phyloP scores from a whole-genome alignment of 2,113 vertebrate genomes.

The Muntiacus muntjak region DNA sequence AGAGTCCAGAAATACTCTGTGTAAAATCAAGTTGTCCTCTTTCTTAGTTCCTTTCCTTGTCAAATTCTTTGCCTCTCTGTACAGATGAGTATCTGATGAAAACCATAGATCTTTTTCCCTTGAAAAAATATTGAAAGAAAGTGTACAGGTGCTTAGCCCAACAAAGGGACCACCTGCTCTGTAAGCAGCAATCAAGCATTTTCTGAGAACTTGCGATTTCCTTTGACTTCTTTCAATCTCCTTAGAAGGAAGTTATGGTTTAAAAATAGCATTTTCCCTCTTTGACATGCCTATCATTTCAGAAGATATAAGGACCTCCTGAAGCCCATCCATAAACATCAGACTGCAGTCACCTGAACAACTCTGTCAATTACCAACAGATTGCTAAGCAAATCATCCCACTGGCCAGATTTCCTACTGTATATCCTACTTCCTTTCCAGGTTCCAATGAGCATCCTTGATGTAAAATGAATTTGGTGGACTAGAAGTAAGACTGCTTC shows the following conservation, averaged over 20 bases:
- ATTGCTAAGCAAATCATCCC: background rate
- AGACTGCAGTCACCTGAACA: background rate
- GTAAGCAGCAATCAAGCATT: background rate
- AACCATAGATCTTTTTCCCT: background rate
- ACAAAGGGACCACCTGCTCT: background rate
- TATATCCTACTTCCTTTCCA: background rate
- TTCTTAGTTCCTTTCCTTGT: background rate
- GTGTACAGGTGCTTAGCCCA: background rate
- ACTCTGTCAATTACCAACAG: background rate
- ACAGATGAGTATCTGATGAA: background rate
- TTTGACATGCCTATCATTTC: background rate
- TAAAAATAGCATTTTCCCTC: background rate
- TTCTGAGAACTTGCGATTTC: background rate
- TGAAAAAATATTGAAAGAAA: background rate
- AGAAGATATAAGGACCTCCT: background rate
- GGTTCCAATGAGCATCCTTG: background rate
- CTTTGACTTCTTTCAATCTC: background rate
- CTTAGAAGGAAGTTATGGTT: background rate
- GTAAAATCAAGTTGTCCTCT: background rate
- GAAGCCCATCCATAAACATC: background rate
- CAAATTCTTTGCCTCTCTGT: background rate
- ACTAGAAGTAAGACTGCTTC: background rate
- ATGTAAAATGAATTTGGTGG: background rate
- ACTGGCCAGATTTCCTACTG: background rate
- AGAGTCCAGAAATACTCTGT: background rate